Evolutionary conservation across 2,113 vertebrate genomes (phyloP), one percentile per base, ranked within the genome.

Genomic region (Lepidothrix coronata): DNA sequence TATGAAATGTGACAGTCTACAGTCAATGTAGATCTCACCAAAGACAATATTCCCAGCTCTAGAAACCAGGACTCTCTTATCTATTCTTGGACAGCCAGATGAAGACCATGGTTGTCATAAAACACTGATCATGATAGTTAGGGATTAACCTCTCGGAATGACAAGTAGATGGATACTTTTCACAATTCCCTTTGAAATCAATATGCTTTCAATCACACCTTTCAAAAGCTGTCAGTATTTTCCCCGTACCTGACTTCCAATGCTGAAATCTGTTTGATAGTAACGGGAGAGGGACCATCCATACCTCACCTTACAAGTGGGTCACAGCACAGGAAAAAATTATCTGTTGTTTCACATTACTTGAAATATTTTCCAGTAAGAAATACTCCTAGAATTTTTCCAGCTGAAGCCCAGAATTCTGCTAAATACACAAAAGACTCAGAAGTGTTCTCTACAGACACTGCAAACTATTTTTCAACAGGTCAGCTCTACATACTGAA

Each of bases 361-460:
- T 89, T 94, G 59, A 95, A 73, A 66, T 71, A 90, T 68, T 94
- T 93, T 95, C 87, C 93, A 96, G 61, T 52, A 52, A 83, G 63
- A 94, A 81, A 39, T 44, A 88, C 81, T 76, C 49, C 24, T 88
- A 91, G 25, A 93, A 71, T 82, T 91, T 95, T 93, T 76, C 75
- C 93, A 94, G 59, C 39, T 7, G 33, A 85, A 96, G 65, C 33
- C 35, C 68, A 70, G 78, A 86, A 88, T 91, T 96, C 75, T 91
- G 79, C 52, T 95, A 93, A 80, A 55, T 44, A 86, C 44, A 92
- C 89, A 87, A 67, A 92, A 87, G 89, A 57, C 39, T 86, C 91
- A 61, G 43, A 86, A 93, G 61, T 59, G 57, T 63, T 89, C 95
- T 95, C 82, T 80, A 71, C 24, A 88, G 90, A 77, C 71, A 83